Conservation (phyloP, 2,113 vertebrate species). For the Elaphurus davidianus region DNA sequence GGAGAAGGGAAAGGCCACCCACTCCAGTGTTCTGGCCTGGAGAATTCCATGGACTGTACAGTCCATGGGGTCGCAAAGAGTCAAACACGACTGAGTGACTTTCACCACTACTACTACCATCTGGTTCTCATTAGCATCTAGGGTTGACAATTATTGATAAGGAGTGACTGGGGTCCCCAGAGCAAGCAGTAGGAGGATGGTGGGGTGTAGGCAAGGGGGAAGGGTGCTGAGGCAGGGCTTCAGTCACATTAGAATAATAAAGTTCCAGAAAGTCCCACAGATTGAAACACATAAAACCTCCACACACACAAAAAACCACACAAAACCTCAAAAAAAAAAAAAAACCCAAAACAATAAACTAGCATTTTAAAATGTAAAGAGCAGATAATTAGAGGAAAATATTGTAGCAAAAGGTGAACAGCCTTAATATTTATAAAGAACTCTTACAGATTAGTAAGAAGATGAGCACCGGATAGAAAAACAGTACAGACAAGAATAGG, state of each 20-base stretch:
- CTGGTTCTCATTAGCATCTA: neutral
- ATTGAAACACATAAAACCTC: neutral
- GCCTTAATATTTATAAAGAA: conserved; percentile 21
- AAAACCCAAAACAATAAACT: neutral
- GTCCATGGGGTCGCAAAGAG: neutral
- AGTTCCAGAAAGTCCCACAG: neutral
- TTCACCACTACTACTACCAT: neutral
- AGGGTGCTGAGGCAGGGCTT: neutral
- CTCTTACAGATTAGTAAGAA: conserved; percentile 6
- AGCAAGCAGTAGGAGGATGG: neutral
- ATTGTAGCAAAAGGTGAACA: conserved; percentile 1
- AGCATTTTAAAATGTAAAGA: neutral
- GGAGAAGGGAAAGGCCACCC: neutral
- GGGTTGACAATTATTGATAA: neutral
- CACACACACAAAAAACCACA: no score
- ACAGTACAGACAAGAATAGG: conserved; percentile 44
- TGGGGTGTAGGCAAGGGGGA: neutral
- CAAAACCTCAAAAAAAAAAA: neutral
- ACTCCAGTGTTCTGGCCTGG: neutral
- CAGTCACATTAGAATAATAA: neutral
- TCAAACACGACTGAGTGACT: neutral
- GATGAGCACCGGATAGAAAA: conserved; percentile 15
- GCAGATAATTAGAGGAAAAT: neutral
- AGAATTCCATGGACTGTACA: neutral
- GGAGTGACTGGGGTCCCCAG: neutral